These are phyloP conservation scores for Mimachlamys varia DNA, from an alignment of 2,888 invertebrate species.

Conservation along the genomic window DNA sequence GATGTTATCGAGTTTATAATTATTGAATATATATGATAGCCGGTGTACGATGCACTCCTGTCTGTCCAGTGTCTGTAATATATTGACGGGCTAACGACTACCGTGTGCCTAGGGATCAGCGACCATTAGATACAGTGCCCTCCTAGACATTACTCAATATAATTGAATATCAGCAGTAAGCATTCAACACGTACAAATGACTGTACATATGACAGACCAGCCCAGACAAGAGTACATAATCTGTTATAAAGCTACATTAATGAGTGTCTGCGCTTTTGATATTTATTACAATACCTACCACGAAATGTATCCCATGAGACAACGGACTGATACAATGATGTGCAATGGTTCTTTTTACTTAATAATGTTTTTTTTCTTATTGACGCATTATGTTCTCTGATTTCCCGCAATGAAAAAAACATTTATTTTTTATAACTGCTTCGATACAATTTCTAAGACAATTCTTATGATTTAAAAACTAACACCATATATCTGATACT, in stretches of 20 bases:
- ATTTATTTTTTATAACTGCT: too few relatives aligned
- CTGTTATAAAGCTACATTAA: not conserved
- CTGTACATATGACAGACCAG: not conserved
- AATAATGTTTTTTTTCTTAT: too few relatives aligned
- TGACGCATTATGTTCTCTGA: too few relatives aligned
- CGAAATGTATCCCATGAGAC: too few relatives aligned
- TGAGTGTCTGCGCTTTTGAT: too few relatives aligned
- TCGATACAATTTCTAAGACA: too few relatives aligned
- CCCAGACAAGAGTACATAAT: not conserved
- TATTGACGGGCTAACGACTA: not conserved
- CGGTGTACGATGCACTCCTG: not conserved
- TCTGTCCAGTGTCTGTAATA: not conserved
- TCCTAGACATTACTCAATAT: not conserved
- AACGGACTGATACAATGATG: too few relatives aligned
- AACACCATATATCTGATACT: too few relatives aligned
- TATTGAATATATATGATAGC: slow-evolving; percentile 1
- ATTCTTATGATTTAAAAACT: too few relatives aligned
- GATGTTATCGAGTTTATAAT: not conserved
- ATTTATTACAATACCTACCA: too few relatives aligned
- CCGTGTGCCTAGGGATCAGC: not conserved
- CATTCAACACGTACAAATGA: not conserved
- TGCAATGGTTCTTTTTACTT: too few relatives aligned
- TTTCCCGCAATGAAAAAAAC: too few relatives aligned
- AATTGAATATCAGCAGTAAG: not conserved
- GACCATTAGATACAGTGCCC: not conserved